Evolutionary conservation across 2,888 invertebrate species (phyloP).

Genomic region (Drosophila peninsularis): DNA sequence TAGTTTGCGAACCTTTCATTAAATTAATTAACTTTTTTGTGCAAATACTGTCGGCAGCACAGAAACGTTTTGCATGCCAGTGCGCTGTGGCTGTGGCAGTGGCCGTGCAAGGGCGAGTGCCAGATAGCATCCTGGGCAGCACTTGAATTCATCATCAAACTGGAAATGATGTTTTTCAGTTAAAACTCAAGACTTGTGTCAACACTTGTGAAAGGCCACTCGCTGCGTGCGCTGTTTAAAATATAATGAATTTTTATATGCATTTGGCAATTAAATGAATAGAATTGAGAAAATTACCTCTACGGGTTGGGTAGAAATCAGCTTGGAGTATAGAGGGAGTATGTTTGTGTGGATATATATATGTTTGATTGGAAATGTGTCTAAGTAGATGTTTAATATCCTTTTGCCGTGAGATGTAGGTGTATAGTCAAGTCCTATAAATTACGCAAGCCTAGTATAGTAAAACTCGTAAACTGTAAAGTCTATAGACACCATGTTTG

Average conservation of each 20-base stretch:
- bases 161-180: slow-evolving; percentile 84
- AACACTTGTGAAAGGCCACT: slow-evolving; percentile 80
- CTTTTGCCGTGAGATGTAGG: too few relatives aligned
- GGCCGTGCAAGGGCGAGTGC: slow-evolving; percentile 6
- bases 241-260: slow-evolving; percentile 58
- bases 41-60: slow-evolving; percentile 65
- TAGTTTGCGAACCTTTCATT: slow-evolving; percentile 59
- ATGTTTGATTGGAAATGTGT: neutral
- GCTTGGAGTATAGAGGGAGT: too few relatives aligned
- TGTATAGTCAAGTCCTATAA: too few relatives aligned
- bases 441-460: too few relatives aligned
- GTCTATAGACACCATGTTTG: neutral
- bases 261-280: slow-evolving; percentile 12
- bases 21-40: slow-evolving; percentile 72
- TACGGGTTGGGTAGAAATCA: neutral
- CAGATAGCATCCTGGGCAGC: slow-evolving; percentile 32
- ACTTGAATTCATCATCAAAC: slow-evolving; percentile 74
- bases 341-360: neutral
- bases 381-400: neutral
- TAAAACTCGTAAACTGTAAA: neutral
- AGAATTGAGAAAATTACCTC: slow-evolving; percentile 15
- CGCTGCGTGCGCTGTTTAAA: slow-evolving; percentile 51
- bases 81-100: neutral
- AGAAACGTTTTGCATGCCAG: slow-evolving; percentile 28
- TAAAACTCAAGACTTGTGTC: slow-evolving; percentile 84